Percentiles rank a stretch among this genome's conserved stretches.
phyloP scores from a whole-genome alignment of 2,888 invertebrate genomes.

The Agriopis aurantiaria region DNA sequence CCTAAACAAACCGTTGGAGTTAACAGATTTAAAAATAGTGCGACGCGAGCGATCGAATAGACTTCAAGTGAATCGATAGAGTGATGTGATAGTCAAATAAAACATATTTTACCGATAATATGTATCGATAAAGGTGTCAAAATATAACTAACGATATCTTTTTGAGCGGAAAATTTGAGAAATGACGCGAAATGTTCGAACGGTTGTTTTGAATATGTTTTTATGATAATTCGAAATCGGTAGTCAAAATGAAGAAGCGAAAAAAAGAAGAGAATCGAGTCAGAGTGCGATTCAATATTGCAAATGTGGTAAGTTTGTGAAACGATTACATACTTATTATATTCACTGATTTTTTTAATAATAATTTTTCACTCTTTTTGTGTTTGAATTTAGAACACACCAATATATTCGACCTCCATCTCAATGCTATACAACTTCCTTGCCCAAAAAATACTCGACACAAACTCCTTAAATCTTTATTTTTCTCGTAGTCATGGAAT shows the following conservation, averaged over 20 bases:
- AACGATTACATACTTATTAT: background rate
- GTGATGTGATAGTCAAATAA: conserved; percentile 19
- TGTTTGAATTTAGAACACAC: too few relatives aligned
- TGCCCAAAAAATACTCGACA: too few relatives aligned
- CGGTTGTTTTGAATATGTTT: conserved; percentile 32
- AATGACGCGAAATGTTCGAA: conserved; percentile 14
- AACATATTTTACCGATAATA: background rate
- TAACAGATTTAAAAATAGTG: conserved; percentile 37
- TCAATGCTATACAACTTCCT: too few relatives aligned
- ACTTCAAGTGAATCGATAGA: conserved; percentile 21
- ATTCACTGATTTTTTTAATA: too few relatives aligned
- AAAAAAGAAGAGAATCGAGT: conserved; percentile 68
- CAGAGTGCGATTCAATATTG: conserved; percentile 71
- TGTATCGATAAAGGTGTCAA: conserved; percentile 3
- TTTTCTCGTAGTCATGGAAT: too few relatives aligned
- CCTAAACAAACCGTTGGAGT: conserved; percentile 35
- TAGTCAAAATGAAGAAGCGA: conserved; percentile 67
- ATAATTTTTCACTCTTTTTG: too few relatives aligned
- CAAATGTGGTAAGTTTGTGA: conserved; percentile 64
- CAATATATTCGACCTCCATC: too few relatives aligned
- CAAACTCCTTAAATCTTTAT: too few relatives aligned
- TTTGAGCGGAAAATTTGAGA: background rate
- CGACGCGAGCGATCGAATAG: conserved; percentile 25
- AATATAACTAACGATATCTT: background rate
- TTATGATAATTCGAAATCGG: conserved; percentile 39